Conservation (phyloP, 2,113 vertebrate species). For the Cephalopterus ornatus region DNA sequence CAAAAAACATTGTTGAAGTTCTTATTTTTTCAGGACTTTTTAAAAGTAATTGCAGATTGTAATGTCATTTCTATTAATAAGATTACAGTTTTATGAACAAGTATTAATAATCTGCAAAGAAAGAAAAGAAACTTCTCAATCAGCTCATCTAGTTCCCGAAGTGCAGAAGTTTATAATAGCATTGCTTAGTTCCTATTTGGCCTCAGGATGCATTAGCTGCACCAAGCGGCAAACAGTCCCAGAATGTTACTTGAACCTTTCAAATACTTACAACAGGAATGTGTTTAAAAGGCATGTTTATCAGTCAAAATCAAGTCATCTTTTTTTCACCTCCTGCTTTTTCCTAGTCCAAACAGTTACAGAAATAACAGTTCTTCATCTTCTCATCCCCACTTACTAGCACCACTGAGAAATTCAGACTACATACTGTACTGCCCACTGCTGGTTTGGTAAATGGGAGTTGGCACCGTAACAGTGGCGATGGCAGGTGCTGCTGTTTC, state of each 20-base stretch:
- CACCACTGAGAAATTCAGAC: slow-evolving; percentile 58
- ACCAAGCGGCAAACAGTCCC: not conserved
- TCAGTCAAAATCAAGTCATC: not conserved
- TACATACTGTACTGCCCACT: slow-evolving; percentile 98
- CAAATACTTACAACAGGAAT: not conserved
- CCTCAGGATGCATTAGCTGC: not conserved
- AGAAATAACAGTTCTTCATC: slow-evolving; percentile 19
- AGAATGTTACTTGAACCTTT: not conserved
- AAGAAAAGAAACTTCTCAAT: not conserved
- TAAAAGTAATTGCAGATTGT: not conserved
- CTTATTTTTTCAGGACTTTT: not conserved
- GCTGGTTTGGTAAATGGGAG: slow-evolving; percentile 98
- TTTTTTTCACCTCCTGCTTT: slow-evolving; percentile 17
- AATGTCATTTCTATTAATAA: not conserved
- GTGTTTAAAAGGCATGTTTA: not conserved
- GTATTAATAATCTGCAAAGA: not conserved
- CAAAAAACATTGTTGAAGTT: not conserved
- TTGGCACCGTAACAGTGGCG: slow-evolving; percentile 96
- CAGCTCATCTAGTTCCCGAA: not conserved
- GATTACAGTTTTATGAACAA: not conserved
- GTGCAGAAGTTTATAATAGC: not conserved
- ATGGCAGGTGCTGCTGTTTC: slow-evolving; percentile 90
- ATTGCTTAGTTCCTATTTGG: not conserved
- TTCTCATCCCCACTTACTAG: slow-evolving; percentile 46
- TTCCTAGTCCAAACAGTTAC: not conserved